Evolutionary conservation across 1,140 invertebrate species (phyloP), one percentile per base, ranked within the genome.

Genomic region (Orchesella cincta): DNA sequence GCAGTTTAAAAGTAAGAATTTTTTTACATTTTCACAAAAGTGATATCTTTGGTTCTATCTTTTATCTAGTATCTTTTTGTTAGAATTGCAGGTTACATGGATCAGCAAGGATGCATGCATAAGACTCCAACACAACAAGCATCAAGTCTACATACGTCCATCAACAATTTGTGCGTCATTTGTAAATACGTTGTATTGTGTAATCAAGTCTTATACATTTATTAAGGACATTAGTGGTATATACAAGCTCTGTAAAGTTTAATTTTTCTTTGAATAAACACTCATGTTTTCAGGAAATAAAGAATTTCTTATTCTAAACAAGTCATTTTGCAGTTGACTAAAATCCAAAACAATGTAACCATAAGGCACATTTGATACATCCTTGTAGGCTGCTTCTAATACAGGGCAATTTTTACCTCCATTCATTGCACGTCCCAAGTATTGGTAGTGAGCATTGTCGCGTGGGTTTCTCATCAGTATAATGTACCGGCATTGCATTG

Each of bases 251-350:
- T 46, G 39, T 46, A 18, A 46, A 46, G 5, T 46, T 46, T 46
- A 46, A 8, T 46, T 20, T 36, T 76, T 72, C 18, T 78, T 54
- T 8, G 36, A n/a, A 74, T 79, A 79, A 74, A 79, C 39, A 26
- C 23, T 74, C 76, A 70, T 73, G 1, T 75, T 26, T 70, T 79
- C 78, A 12, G 78, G 78, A 74, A 79, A 79, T 0, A 79, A 23
- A 16, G 0, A 18, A 29, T 28, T 33, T 16, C 75, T 16, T 1
- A 79, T 46, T 52, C 78, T 28, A 35, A 39, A 75, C 0, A 54
- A 36, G 54, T 76, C 62, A 74, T 76, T 74, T 76, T 76, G 74
- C 20, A 26, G 20, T 67, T 76, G 78, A 54, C 12, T 20, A 23
- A 39, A 52, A 54, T 79, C 75, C 0, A 76, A 20, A 36, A 79